Conservation (phyloP, 2,888 invertebrate genomes). For the Germaria angustata region DNA sequence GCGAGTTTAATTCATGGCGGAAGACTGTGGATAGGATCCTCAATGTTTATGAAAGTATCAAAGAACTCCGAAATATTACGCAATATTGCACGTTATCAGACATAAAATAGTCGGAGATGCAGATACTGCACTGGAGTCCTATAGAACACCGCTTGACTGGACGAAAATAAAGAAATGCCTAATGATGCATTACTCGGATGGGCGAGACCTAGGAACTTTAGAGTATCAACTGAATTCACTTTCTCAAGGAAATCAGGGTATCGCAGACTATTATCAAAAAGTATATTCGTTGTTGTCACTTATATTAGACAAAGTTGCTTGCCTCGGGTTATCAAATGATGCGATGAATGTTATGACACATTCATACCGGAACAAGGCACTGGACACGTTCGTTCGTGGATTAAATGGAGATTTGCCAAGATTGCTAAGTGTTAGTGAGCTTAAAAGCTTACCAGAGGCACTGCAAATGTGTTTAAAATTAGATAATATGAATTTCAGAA, state of each 20-base stretch:
- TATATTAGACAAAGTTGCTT: neutral
- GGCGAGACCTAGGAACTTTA: neutral
- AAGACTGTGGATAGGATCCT: slow-evolving; percentile 23
- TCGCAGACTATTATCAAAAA: too few relatives aligned
- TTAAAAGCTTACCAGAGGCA: neutral
- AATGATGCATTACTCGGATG: slow-evolving; percentile 10
- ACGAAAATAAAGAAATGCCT: too few relatives aligned
- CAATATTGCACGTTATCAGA: slow-evolving; percentile 7
- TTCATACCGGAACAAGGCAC: too few relatives aligned
- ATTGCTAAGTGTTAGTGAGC: neutral
- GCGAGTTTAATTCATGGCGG: slow-evolving; percentile 54
- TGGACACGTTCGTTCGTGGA: slow-evolving; percentile 14
- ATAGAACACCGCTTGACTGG: too few relatives aligned
- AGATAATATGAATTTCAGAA: slow-evolving; percentile 48
- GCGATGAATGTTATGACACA: slow-evolving; percentile 37
- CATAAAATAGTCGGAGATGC: neutral
- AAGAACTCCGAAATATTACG: too few relatives aligned
- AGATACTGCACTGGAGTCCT: slow-evolving; percentile 10
- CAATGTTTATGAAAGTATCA: slow-evolving; percentile 24
- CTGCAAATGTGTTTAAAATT: slow-evolving; percentile 37
- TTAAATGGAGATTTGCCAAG: neutral
- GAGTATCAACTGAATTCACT: slow-evolving; percentile 11
- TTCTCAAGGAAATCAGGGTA: slow-evolving; percentile 20
- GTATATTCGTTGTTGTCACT: neutral
- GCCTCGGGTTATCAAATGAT: neutral